These are phyloP conservation scores for Perithous albicinctus DNA, from an alignment of 2,888 invertebrate genomes.

Conservation along the genomic window DNA sequence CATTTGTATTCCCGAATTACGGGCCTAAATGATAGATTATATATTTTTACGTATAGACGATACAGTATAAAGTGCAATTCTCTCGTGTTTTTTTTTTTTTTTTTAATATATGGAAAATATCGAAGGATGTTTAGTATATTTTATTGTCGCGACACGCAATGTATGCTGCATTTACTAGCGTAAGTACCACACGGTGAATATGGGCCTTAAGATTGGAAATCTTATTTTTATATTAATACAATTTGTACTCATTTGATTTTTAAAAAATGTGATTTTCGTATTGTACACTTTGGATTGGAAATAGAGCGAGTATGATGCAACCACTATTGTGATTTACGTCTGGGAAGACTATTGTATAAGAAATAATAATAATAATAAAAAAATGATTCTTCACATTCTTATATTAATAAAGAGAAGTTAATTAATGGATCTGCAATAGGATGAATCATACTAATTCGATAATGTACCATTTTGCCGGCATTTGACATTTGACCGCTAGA, in stretches of 20 bases:
- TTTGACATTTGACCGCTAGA: not conserved
- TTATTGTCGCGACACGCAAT: slow-evolving; percentile 27
- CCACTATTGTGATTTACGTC: slow-evolving; percentile 43
- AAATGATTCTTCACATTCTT: slow-evolving; percentile 35
- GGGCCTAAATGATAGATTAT: slow-evolving; percentile 14
- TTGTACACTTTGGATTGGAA: slow-evolving; percentile 14
- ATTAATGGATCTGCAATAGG: not conserved
- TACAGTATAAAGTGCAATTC: slow-evolving; percentile 32
- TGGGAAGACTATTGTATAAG: slow-evolving; percentile 21
- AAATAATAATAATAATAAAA: slow-evolving; percentile 31
- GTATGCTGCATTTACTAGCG: slow-evolving; percentile 35
- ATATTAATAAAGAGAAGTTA: not conserved
- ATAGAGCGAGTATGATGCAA: slow-evolving; percentile 6
- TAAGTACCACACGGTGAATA: slow-evolving; percentile 2
- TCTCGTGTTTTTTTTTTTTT: slow-evolving; percentile 19
- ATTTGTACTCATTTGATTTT: slow-evolving; percentile 31
- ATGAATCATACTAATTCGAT: not conserved
- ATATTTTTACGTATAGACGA: too few species aligned
- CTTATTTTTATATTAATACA: slow-evolving; percentile 44
- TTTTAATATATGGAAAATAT: slow-evolving; percentile 20
- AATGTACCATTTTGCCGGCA: not conserved
- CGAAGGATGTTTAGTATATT: slow-evolving; percentile 12
- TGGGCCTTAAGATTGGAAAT: slow-evolving; percentile 24
- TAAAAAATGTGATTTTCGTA: slow-evolving; percentile 55
- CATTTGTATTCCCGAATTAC: slow-evolving; percentile 17